Evolutionary conservation across 2,113 vertebrate genomes (phyloP), one percentile per base, ranked within the genome.

Genomic region (Prunella fulvescens): DNA sequence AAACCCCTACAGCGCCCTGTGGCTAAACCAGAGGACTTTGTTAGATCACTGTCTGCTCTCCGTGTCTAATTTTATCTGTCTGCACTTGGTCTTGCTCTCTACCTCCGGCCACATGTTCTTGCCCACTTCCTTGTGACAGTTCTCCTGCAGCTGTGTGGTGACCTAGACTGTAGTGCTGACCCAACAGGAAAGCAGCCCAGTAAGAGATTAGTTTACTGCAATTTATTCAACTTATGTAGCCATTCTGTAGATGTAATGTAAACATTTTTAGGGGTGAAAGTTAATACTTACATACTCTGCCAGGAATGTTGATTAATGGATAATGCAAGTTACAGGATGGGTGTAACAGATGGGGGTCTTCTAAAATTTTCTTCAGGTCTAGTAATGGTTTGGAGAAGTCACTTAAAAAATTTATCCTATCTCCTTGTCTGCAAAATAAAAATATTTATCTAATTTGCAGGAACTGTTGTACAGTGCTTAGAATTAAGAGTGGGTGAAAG

Each of bases 71-170:
- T 95, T 95, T 90, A 70, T 91, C 81, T 50, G 50, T 90, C 92
- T 91, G 64, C 19, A 10, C 80, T 93, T 62, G 82, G 71, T 88
- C 88, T 66, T 83, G 88, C 60, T 86, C 42, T 92, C 54, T 66
- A 92, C 88, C 92, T 93, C 88, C 22, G n/a, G 94, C 90, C 95
- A 86, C 82, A 44, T 67, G 86, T 65, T 93, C 76, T 95, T 77
- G 64, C 60, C 64, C 56, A 58, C 94, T 94, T 90, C 92, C 94
- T 92, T 95, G 67, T 62, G 90, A 91, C 80, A 62, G 64, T 66
- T 86, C 89, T 96, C 40, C 62, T 92, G n/a, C 92, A 93, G 95
- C 92, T 93, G 88, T 35, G 42, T 40, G 71, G 45, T 90, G 92
- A 93, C 92, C 92, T 53, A 70, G 67, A 33, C 88, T 73, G 66